Conservation (phyloP, 2,888 invertebrate genomes). For the Polymixis lichenea region DNA sequence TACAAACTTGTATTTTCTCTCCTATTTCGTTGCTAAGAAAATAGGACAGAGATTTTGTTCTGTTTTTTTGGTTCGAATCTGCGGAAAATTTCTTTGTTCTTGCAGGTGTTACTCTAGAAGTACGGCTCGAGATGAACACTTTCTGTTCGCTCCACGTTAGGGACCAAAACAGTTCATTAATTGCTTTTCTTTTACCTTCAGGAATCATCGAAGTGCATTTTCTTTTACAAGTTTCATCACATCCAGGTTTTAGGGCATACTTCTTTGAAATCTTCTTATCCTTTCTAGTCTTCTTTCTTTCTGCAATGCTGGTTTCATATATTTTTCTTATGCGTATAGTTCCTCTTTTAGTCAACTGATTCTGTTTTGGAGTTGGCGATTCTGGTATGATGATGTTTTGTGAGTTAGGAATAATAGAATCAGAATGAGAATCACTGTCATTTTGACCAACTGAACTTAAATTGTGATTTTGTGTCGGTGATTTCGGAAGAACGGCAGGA, state of each 20-base stretch:
- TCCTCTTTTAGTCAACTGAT: constrained; percentile 1
- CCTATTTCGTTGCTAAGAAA: constrained; percentile 19
- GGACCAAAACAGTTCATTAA: constrained; percentile 4
- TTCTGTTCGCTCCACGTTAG: not conserved
- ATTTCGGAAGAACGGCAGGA: constrained; percentile 6
- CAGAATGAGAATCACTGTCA: constrained; percentile 6
- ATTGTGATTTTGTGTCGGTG: constrained; percentile 7
- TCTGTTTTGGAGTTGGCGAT: not conserved
- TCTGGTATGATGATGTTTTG: constrained; percentile 1
- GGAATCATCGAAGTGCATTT: constrained; percentile 2
- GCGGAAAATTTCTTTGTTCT: not conserved
- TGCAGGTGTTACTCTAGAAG: not conserved
- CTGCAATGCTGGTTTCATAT: constrained; percentile 4
- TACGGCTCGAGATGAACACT: no score
- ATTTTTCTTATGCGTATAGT: constrained; percentile 2
- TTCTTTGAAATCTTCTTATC: not conserved
- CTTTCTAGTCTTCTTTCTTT: not conserved
- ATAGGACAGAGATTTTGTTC: constrained; percentile 10
- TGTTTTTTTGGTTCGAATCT: constrained; percentile 4
- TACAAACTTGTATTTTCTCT: constrained; percentile 15
- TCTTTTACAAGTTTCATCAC: constrained; percentile 6
- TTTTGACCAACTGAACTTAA: constrained; percentile 8
- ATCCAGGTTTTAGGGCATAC: constrained; percentile 1
- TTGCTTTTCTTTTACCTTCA: not conserved
- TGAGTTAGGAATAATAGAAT: not conserved